Evolutionary conservation across 2,113 vertebrate genomes (phyloP), one percentile per base, ranked within the genome.

Genomic region (Pseudois nayaur): DNA sequence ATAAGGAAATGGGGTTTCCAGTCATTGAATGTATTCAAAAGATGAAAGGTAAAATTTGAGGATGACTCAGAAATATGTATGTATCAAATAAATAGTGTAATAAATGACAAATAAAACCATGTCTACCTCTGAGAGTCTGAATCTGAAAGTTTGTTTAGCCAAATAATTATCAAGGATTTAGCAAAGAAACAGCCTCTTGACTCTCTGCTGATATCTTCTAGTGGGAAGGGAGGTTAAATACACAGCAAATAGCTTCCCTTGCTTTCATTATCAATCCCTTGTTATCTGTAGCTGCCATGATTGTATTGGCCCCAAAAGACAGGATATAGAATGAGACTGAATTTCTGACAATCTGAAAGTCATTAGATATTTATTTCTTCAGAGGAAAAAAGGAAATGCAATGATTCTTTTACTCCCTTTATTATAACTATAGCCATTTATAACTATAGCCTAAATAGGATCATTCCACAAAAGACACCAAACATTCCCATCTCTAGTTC

Each of bases 351-450:
- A 31, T 71, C 71, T 52, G 40, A 60, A 88, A 81, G 29, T 95
- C 94, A 90, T 96, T 93, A 96, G 96, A 95, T 95, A 97, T 92
- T 97, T 96, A 93, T 97, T 93, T 81, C 64, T 85, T 92, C 84
- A 74, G 6, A 89, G 40, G 71, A 95, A 96, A 94, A 17, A 36
- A 48, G 55, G 23, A 31, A 48, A 11, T 78, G 27, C 52, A 94
- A 36, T 7, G 36, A 78, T 31, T 91, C 36, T 36, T 94, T 85
- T 52, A 25, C 29, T 33, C 48, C 21, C 82, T n/a, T 90, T 76
- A 36, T 59, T 94, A 82, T 57, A 85, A 92, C 74, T 57, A 13
- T 12, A 87, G 16, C 31, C 33, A 43, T 79, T 78, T 89, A 57
- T 45, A 45, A 45, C 43, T 45, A 45, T 45, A 60, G 55, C 84